phyloP scores from a whole-genome alignment of 2,113 vertebrate species.

The Tetraodon nigroviridis region DNA sequence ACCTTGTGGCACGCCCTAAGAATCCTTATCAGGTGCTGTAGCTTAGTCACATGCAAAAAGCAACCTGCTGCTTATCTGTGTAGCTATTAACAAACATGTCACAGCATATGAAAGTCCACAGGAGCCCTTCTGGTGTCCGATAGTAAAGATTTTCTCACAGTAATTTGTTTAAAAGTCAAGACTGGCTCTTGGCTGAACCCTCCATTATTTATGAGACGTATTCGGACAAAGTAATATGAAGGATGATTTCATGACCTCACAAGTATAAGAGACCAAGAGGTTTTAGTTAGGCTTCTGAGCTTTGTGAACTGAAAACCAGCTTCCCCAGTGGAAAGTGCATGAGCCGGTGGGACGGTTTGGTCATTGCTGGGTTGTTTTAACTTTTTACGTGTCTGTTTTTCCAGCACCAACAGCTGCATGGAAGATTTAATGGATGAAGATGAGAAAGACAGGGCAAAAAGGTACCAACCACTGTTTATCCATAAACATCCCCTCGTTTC shows the following conservation, averaged over 20 bases:
- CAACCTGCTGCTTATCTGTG: conserved; percentile 8
- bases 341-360: background rate
- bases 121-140: background rate
- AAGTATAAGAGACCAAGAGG: conserved; percentile 2
- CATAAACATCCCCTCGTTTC: background rate
- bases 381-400: conserved; percentile 45
- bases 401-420: conserved; percentile 81
- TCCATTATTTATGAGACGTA: background rate
- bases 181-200: background rate
- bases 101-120: conserved; percentile 6
- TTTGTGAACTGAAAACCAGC: conserved; percentile 10
- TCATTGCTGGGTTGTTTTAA: conserved; percentile 4
- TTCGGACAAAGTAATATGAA: background rate
- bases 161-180: background rate
- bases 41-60: background rate
- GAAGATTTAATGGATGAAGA: conserved; percentile 90
- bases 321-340: background rate
- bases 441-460: conserved; percentile 93
- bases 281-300: conserved; percentile 9
- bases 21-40: background rate
- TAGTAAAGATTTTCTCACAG: background rate
- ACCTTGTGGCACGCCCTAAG: background rate
- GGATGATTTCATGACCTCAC: conserved; percentile 4
- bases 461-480: conserved; percentile 60
- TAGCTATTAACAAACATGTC: conserved; percentile 15